Evolutionary conservation across 2,113 vertebrate genomes (phyloP).

Genomic region (Engystomops pustulosus): DNA sequence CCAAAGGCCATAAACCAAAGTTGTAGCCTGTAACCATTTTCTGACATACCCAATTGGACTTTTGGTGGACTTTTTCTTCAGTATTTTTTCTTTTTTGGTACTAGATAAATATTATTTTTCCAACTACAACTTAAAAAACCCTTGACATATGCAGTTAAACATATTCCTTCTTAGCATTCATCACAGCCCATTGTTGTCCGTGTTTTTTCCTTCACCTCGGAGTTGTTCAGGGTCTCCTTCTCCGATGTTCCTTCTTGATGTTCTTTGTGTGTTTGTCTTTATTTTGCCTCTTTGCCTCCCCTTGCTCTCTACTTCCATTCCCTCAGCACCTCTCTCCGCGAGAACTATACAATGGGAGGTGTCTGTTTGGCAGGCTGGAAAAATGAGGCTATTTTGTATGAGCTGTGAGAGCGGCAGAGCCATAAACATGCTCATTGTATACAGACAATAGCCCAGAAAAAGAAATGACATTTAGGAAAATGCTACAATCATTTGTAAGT

Average conservation of each 20-base stretch:
- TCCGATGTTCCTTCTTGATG: not conserved
- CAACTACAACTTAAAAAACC: too few relatives aligned
- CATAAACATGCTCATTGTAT: slow-evolving; percentile 58
- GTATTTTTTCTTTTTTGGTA: too few relatives aligned
- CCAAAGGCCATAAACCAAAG: too few relatives aligned
- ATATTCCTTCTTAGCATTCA: not conserved
- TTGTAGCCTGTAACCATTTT: too few relatives aligned
- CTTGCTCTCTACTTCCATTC: not conserved
- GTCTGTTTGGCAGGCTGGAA: slow-evolving; percentile 41
- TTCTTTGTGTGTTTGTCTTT: not conserved
- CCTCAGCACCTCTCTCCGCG: not conserved
- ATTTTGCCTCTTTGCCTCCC: not conserved
- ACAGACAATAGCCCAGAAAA: slow-evolving; percentile 53
- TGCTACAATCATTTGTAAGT: slow-evolving; percentile 56
- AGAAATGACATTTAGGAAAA: slow-evolving; percentile 57
- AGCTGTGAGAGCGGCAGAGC: slow-evolving; percentile 35
- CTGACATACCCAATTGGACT: too few relatives aligned
- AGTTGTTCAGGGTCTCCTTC: not conserved
- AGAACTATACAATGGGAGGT: slow-evolving; percentile 42
- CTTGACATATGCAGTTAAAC: not conserved
- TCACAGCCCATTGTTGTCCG: not conserved
- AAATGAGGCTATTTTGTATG: slow-evolving; percentile 50
- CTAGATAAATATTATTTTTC: too few relatives aligned
- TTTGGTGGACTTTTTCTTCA: too few relatives aligned
- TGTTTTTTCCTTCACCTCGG: not conserved